phyloP scores from a whole-genome alignment of 2,888 invertebrate genomes.

The Agrotis exclamationis region DNA sequence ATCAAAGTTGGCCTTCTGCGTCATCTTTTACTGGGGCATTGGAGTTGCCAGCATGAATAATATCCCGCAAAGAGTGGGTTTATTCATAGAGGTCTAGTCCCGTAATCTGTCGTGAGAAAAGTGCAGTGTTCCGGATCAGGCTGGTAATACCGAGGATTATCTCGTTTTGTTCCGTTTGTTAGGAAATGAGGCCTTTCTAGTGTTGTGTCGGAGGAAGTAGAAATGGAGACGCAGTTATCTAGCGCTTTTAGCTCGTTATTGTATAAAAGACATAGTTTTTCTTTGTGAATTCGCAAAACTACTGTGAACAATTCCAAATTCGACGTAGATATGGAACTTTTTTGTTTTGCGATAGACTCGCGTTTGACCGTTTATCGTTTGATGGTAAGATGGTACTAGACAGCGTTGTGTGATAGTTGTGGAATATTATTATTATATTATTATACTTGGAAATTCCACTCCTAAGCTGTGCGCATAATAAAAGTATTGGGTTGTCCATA shows the following conservation, averaged over 20 bases:
- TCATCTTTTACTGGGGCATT: not conserved
- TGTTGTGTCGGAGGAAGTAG: too few species aligned
- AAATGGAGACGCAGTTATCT: not conserved
- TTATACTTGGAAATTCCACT: too few species aligned
- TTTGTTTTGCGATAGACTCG: too few species aligned
- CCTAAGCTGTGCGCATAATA: too few species aligned
- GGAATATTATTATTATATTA: too few species aligned
- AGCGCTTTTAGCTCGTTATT: not conserved
- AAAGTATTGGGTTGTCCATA: too few species aligned
- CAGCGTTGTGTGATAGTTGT: too few species aligned
- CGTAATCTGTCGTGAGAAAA: conserved; percentile 56
- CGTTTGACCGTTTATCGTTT: too few species aligned
- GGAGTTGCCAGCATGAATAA: conserved; percentile 41
- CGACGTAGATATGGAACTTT: too few species aligned
- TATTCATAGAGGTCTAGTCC: conserved; percentile 46
- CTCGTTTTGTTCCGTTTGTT: conserved; percentile 4
- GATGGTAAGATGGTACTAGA: too few species aligned
- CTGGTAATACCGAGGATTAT: conserved; percentile 27
- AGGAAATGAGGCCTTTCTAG: too few species aligned
- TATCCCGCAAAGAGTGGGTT: conserved; percentile 47
- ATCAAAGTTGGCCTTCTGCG: conserved; percentile 5
- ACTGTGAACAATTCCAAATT: not conserved
- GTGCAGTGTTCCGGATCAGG: conserved; percentile 36
- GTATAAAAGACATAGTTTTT: not conserved
- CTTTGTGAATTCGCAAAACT: not conserved